Conservation (phyloP, 2,888 invertebrate species). For the Chydorus sphaericus region DNA sequence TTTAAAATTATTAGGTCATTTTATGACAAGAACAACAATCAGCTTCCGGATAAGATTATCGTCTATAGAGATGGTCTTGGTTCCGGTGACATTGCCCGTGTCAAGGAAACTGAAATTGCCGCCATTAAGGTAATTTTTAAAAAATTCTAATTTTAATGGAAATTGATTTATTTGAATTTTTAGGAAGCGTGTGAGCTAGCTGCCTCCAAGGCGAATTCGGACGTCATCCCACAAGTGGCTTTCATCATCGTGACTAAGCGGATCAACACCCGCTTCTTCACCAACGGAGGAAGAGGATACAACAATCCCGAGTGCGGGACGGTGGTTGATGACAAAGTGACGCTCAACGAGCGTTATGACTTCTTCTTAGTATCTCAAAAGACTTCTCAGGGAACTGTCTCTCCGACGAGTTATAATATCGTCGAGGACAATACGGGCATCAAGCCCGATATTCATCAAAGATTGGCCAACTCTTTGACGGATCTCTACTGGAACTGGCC, state of each 20-base stretch:
- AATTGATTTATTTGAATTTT: neutral
- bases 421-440: conserved; percentile 55
- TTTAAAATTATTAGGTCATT: conserved; percentile 29
- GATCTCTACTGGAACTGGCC: conserved; percentile 90
- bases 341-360: conserved; percentile 61
- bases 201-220: no score
- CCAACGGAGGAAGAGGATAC: conserved; percentile 13
- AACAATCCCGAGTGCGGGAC: conserved; percentile 66
- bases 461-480: conserved; percentile 65
- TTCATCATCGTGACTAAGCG: conserved; percentile 81
- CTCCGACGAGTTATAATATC: conserved; percentile 80
- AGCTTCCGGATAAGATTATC: conserved; percentile 52
- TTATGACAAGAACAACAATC: conserved; percentile 32
- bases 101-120: conserved; percentile 34
- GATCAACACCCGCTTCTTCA: conserved; percentile 40
- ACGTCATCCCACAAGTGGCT: conserved; percentile 37
- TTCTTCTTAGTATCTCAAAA: conserved; percentile 80
- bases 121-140: conserved; percentile 5
- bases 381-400: conserved; percentile 75
- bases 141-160: neutral
- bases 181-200: neutral
- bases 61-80: conserved; percentile 89
- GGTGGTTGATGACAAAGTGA: conserved; percentile 70
- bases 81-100: conserved; percentile 72
- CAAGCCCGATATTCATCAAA: conserved; percentile 58